These are phyloP conservation scores for Thumatha senex DNA, from an alignment of 2,888 invertebrate species.

Conservation along the genomic window DNA sequence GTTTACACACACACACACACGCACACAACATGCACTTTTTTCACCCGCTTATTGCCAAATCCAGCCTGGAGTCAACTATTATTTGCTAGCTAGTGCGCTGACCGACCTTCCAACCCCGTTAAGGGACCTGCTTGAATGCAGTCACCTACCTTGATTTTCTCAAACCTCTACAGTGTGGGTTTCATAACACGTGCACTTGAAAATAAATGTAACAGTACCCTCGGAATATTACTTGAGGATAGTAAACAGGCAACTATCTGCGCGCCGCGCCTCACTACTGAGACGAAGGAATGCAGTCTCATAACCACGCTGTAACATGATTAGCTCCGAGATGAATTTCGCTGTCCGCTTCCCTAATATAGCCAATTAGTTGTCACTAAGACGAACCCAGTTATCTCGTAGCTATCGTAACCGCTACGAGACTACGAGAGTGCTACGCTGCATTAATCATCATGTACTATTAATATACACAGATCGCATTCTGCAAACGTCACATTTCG, in stretches of 20 bases:
- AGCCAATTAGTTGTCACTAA: slow-evolving; percentile 10
- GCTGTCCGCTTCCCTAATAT: slow-evolving; percentile 14
- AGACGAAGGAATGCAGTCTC: slow-evolving; percentile 9
- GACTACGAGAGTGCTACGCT: slow-evolving; percentile 5
- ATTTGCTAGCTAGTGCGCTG: too few relatives aligned
- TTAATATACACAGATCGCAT: not conserved
- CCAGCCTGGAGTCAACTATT: too few relatives aligned
- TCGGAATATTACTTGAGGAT: too few relatives aligned
- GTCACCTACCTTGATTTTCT: too few relatives aligned
- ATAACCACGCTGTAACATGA: slow-evolving; percentile 6
- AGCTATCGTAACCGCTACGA: slow-evolving; percentile 2
- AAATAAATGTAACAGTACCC: not conserved
- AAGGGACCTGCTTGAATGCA: too few relatives aligned
- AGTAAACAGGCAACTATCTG: too few relatives aligned
- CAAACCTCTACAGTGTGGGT: too few relatives aligned
- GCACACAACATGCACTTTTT: too few relatives aligned
- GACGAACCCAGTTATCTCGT: slow-evolving; percentile 1
- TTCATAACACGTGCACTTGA: too few relatives aligned
- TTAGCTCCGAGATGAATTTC: slow-evolving; percentile 12
- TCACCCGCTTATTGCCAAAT: too few relatives aligned
- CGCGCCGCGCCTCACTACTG: not conserved
- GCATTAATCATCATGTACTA: not conserved
- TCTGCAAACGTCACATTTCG: not conserved
- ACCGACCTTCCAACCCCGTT: too few relatives aligned
- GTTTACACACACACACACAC: too few relatives aligned